phyloP scores from a whole-genome alignment of 2,888 invertebrate species.

The Ischnura elegans region DNA sequence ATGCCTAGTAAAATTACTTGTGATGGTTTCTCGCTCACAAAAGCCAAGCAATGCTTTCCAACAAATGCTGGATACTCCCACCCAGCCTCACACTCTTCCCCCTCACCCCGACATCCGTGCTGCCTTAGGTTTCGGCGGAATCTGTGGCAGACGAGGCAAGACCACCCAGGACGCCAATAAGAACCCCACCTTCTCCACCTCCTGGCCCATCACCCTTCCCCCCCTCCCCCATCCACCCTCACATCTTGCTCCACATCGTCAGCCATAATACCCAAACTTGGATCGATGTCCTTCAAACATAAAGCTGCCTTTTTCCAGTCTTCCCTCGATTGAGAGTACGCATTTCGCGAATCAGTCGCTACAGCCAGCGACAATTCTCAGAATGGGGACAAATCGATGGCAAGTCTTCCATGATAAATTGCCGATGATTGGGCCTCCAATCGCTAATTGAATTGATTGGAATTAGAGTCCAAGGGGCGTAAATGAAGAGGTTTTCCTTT shows the following conservation, averaged over 20 bases:
- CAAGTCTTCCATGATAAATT: background rate
- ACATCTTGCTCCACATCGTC: background rate
- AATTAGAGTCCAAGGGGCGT: background rate
- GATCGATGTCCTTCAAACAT: constrained; percentile 12
- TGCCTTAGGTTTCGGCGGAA: constrained; percentile 33
- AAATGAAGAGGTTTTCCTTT: constrained; percentile 44
- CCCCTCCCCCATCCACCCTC: background rate
- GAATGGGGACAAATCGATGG: background rate
- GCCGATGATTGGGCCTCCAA: constrained; percentile 11
- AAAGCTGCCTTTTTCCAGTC: background rate
- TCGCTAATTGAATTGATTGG: constrained; percentile 27
- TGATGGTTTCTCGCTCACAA: background rate
- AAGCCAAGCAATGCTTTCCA: background rate
- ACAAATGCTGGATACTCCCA: no score
- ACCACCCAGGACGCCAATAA: constrained; percentile 64
- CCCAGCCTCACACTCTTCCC: background rate
- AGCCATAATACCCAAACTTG: constrained; percentile 21
- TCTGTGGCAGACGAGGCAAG: constrained; percentile 41
- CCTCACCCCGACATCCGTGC: background rate
- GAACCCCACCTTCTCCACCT: background rate
- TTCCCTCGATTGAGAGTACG: constrained; percentile 27
- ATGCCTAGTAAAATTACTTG: no score
- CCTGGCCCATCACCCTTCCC: background rate
- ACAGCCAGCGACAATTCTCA: background rate
- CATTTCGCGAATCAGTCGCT: background rate